Conservation (phyloP, 92 coral and sea anemone species). For the Zoanthus sansibaricus region DNA sequence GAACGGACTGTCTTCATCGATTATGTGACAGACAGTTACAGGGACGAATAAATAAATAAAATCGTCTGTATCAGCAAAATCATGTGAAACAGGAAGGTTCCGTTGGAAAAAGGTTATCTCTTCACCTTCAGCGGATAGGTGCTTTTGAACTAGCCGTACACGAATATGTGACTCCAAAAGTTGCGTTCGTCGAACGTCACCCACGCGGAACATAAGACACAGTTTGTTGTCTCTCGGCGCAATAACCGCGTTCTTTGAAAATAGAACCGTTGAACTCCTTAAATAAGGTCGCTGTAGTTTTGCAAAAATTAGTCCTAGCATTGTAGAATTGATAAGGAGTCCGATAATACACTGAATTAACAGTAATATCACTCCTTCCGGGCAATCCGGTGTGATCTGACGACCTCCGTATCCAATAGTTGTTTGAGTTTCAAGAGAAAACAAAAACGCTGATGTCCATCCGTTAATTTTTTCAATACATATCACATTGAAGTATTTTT, state of each 20-base stretch:
- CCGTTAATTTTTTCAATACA: constrained; percentile 87
- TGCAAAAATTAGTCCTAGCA: constrained; percentile 79
- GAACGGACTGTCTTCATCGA: constrained; percentile 81
- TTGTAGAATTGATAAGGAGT: constrained; percentile 71
- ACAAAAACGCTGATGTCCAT: constrained; percentile 77
- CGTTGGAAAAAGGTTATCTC: constrained; percentile 66
- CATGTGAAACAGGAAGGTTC: constrained; percentile 54
- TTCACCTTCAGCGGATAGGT: constrained; percentile 68
- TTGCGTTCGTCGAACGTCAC: constrained; percentile 80
- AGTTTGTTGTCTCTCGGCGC: constrained; percentile 78
- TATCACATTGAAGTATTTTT: constrained; percentile 38
- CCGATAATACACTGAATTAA: constrained; percentile 79
- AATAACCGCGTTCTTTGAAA: constrained; percentile 72
- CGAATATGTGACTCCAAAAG: constrained; percentile 75
- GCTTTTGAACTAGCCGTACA: constrained; percentile 67
- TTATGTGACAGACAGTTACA: constrained; percentile 67
- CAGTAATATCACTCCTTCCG: constrained; percentile 77
- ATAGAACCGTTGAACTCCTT: constrained; percentile 66
- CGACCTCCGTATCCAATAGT: constrained; percentile 85
- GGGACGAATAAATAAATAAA: constrained; percentile 75
- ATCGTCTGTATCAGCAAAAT: constrained; percentile 69
- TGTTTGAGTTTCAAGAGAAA: constrained; percentile 85
- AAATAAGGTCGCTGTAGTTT: constrained; percentile 77
- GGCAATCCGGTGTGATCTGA: constrained; percentile 81
- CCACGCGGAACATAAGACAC: constrained; percentile 78